These are phyloP conservation scores for Cheilosia grossa DNA, from an alignment of 2,888 invertebrate genomes.

Conservation along the genomic window DNA sequence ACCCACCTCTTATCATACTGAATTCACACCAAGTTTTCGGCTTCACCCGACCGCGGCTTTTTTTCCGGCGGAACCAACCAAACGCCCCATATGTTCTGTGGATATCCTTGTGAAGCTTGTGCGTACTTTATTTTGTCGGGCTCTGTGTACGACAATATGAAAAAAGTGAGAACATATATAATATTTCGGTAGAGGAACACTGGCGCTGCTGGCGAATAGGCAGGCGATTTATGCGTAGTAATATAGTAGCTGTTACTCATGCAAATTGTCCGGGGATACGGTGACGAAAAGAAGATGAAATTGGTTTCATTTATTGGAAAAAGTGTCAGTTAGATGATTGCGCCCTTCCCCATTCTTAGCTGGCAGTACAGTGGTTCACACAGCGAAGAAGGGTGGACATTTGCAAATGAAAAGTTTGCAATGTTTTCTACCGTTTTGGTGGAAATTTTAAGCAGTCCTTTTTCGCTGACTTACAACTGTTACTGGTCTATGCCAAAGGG, in stretches of 20 bases:
- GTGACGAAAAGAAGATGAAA: constrained; percentile 36
- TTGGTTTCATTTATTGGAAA: constrained; percentile 44
- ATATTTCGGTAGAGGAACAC: background rate
- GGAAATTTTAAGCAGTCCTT: too few species aligned
- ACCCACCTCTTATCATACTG: background rate
- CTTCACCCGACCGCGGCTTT: background rate
- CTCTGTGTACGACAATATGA: background rate
- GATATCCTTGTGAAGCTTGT: constrained; percentile 3
- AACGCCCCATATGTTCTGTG: constrained; percentile 36
- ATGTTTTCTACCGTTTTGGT: too few species aligned
- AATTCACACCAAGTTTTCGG: constrained; percentile 5
- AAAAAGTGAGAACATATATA: background rate
- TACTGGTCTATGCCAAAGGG: too few species aligned
- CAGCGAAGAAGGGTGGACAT: background rate
- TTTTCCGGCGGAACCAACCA: constrained; percentile 40
- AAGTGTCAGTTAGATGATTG: constrained; percentile 17
- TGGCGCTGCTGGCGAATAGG: constrained; percentile 11
- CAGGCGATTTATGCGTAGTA: constrained; percentile 38
- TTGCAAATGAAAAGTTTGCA: background rate
- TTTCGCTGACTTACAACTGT: too few species aligned
- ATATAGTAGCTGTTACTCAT: constrained; percentile 34
- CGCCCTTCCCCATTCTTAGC: background rate
- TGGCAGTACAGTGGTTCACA: background rate
- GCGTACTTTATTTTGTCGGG: background rate
- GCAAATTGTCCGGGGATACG: constrained; percentile 15